Percentiles rank a stretch among this genome's conserved stretches.
phyloP scores from a whole-genome alignment of 2,888 invertebrate species.

The Platycnemis pennipes region DNA sequence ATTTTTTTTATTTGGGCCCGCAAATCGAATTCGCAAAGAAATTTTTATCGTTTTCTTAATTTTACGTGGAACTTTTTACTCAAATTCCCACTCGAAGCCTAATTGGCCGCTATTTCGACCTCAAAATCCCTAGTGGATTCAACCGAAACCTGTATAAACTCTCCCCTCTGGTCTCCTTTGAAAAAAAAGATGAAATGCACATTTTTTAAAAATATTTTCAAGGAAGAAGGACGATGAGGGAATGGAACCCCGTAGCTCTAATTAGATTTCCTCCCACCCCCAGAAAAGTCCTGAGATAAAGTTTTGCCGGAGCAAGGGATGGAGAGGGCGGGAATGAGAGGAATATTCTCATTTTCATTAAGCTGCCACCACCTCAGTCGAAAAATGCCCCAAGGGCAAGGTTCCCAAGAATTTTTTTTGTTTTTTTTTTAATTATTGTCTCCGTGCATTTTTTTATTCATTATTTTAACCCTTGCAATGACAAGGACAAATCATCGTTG shows the following conservation, averaged over 20 bases:
- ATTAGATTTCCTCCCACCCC: conserved; percentile 47
- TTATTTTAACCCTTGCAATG: background rate
- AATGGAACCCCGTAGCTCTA: background rate
- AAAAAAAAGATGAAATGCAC: background rate
- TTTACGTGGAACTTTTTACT: background rate
- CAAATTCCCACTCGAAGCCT: conserved; percentile 31
- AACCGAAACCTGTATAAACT: background rate
- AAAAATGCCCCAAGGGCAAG: conserved; percentile 31
- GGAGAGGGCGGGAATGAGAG: background rate
- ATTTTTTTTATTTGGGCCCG: background rate
- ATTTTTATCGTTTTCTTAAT: background rate
- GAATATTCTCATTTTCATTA: conserved; percentile 66
- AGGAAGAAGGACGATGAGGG: conserved; percentile 26
- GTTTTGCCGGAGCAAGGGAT: conserved; percentile 13
- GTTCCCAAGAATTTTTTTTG: background rate
- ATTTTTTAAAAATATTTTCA: conserved; percentile 6
- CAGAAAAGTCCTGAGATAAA: conserved; percentile 37
- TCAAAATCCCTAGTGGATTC: background rate
- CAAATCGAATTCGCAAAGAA: background rate
- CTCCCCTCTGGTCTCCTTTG: conserved; percentile 9
- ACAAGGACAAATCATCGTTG: background rate
- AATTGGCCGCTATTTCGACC: conserved; percentile 9
- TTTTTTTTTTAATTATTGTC: background rate
- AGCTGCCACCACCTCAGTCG: conserved; percentile 26
- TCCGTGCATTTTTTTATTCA: background rate